phyloP scores from a whole-genome alignment of 2,888 invertebrate genomes.

The Watsonalla binaria region DNA sequence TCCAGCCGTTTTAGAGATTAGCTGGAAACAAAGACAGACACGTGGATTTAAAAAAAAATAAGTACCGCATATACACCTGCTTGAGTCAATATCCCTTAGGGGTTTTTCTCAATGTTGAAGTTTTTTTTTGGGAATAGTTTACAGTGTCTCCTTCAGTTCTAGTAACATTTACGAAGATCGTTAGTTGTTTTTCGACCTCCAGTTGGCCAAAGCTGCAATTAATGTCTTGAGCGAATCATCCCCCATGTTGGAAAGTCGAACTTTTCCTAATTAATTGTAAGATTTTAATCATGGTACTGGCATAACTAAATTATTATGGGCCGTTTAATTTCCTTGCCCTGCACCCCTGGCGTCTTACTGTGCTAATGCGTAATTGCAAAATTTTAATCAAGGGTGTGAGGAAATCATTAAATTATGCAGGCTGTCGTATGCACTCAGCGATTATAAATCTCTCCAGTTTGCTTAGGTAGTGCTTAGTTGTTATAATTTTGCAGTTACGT shows the following conservation, averaged over 20 bases:
- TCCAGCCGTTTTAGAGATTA: no score
- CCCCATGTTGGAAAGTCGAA: slow-evolving; percentile 44
- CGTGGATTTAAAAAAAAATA: no score
- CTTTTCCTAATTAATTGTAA: slow-evolving; percentile 74
- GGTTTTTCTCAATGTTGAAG: no score
- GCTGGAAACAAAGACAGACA: no score
- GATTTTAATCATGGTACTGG: slow-evolving; percentile 73
- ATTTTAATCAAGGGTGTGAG: slow-evolving; percentile 77
- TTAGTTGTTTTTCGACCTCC: slow-evolving; percentile 5
- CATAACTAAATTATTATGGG: slow-evolving; percentile 73
- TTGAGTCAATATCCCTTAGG: no score
- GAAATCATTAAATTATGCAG: slow-evolving; percentile 75
- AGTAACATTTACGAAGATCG: not conserved
- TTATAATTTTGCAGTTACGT: slow-evolving; percentile 35
- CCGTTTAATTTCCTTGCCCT: slow-evolving; percentile 72
- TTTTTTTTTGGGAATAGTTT: no score
- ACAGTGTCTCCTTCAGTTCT: no score
- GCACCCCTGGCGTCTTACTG: slow-evolving; percentile 63
- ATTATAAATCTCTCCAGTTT: slow-evolving; percentile 66
- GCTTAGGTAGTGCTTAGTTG: slow-evolving; percentile 47
- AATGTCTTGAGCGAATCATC: slow-evolving; percentile 35
- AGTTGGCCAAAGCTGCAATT: slow-evolving; percentile 34
- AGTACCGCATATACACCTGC: no score
- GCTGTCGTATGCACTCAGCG: slow-evolving; percentile 73
- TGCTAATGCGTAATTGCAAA: slow-evolving; percentile 70